Percentiles rank a stretch among this genome's conserved stretches.
Conservation (phyloP, 1,140 invertebrate genomes). For the Temnothorax nylanderi region DNA sequence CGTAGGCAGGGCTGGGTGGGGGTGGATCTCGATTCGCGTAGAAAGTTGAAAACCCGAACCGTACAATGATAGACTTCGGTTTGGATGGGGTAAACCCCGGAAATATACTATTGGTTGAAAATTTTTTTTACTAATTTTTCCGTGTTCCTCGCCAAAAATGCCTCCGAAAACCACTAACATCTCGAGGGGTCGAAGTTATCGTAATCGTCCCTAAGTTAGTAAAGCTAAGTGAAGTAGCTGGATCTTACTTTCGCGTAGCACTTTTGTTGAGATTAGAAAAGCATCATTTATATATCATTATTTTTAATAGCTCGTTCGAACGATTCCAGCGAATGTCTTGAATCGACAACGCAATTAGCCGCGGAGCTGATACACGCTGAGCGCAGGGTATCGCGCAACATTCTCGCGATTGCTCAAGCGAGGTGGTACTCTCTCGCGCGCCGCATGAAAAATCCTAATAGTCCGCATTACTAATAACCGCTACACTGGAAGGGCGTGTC, state of each 20-base stretch:
- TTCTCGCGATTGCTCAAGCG: conserved; percentile 45
- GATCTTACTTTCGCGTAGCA: background rate
- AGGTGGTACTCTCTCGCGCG: conserved; percentile 46
- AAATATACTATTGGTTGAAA: too few relatives aligned
- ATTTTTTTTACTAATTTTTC: too few relatives aligned
- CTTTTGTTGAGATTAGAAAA: conserved; percentile 1
- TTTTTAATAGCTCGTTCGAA: conserved; percentile 3
- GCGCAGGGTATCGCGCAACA: conserved; percentile 15
- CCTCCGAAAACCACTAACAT: too few relatives aligned
- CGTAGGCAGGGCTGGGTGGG: too few relatives aligned
- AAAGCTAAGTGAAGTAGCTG: background rate
- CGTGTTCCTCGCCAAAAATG: too few relatives aligned
- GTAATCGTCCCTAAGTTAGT: background rate
- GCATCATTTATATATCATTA: background rate
- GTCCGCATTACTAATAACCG: conserved; percentile 80
- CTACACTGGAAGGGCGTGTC: conserved; percentile 82
- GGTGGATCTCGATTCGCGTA: too few relatives aligned
- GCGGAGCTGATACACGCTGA: background rate
- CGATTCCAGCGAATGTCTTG: background rate
- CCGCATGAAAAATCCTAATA: conserved; percentile 78
- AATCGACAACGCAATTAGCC: conserved; percentile 44
- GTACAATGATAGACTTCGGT: too few relatives aligned
- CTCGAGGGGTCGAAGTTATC: too few relatives aligned
- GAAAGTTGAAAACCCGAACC: too few relatives aligned
- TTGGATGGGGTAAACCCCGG: too few relatives aligned